A percentile compares a stretch with the other conserved stretches of the same genome.
Conservation (phyloP, 2,113 vertebrate species). For the Pyxicephalus adspersus region DNA sequence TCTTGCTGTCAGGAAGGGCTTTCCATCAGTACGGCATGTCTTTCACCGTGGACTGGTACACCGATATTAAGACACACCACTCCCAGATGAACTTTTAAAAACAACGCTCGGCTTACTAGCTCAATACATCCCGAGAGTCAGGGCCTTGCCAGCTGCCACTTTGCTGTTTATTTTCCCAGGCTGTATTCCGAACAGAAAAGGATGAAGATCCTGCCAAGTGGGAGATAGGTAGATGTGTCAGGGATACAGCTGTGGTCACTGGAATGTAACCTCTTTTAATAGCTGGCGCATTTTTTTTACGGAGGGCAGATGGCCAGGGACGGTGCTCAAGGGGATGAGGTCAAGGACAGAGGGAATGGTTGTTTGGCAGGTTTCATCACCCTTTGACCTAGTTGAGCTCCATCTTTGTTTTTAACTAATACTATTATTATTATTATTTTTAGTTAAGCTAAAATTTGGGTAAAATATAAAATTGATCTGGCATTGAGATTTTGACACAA, state of each 20-base stretch:
- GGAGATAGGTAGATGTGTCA: background rate
- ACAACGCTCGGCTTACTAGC: conserved; percentile 15
- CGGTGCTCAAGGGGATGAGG: too few species aligned
- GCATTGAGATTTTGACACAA: too few species aligned
- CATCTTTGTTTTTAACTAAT: too few species aligned
- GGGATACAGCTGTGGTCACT: background rate
- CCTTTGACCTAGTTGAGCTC: too few species aligned
- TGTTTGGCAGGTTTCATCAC: too few species aligned
- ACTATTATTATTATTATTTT: too few species aligned
- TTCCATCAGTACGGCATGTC: conserved; percentile 43
- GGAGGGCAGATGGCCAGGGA: background rate
- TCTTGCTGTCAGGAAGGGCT: conserved; percentile 51
- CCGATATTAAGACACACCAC: conserved; percentile 24
- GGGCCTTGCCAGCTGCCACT: background rate
- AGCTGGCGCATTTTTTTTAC: background rate
- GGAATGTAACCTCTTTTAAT: background rate
- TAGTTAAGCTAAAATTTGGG: too few species aligned
- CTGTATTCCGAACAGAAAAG: background rate
- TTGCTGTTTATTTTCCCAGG: background rate
- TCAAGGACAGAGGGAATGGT: too few species aligned
- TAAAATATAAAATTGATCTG: too few species aligned
- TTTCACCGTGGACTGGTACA: background rate
- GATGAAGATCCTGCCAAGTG: background rate
- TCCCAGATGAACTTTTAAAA: conserved; percentile 14
- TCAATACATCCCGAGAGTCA: background rate